Base-by-base conservation (phyloP, 2,113 vertebrate species). In the Odocoileus virginianus region DNA sequence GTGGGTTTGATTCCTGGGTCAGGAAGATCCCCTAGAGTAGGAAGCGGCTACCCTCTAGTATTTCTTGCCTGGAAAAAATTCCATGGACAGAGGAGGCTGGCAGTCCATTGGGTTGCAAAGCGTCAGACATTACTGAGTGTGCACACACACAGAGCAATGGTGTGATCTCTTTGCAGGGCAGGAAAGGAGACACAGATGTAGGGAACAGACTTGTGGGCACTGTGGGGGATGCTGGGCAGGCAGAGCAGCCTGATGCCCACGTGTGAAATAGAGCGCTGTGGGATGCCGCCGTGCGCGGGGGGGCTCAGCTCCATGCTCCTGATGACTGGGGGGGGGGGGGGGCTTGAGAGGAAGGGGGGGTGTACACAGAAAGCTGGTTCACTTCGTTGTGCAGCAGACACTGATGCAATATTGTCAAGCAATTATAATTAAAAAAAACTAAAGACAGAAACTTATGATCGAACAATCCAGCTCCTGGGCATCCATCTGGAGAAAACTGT, bases 201-300 rank as follows among this genome's bases (percentile, higher is more conserved):
- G 5, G 3, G 67, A 74, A 23, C 19, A 40, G n/a, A 23, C n/a
- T 10, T 74, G 67, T 74, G 67, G n/a, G 19, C 67, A 12, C 67
- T 9, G 2, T 23, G 67, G 67, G 67, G 21, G n/a, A 9, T 71
- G 67, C n/a, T 74, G 36, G 21, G 47, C 47, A 50, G 47, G 47
- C 47, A 50, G 47, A 50, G 47, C 47, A 4, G 12, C 47, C 47
- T 14, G 47, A 50, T 13, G 47, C 47, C 47, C 47, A 50, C 0
- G 5, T 3, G 11, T 25, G 4, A 74, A 21, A 43, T 2, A 0
- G 21, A 40, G 36, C 7, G 71, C 11, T 25, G 7, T 6, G 5
- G 67, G 36, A 3, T 1, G 71, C 21, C 6, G 36, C 36, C 0
- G 10, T 3, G 5, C 19, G 4, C 21, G 1, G 21, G 21, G 71